Percentiles rank a stretch among this genome's conserved stretches.
phyloP scores from a whole-genome alignment of 2,113 vertebrate genomes.

The Synchiropus splendidus region DNA sequence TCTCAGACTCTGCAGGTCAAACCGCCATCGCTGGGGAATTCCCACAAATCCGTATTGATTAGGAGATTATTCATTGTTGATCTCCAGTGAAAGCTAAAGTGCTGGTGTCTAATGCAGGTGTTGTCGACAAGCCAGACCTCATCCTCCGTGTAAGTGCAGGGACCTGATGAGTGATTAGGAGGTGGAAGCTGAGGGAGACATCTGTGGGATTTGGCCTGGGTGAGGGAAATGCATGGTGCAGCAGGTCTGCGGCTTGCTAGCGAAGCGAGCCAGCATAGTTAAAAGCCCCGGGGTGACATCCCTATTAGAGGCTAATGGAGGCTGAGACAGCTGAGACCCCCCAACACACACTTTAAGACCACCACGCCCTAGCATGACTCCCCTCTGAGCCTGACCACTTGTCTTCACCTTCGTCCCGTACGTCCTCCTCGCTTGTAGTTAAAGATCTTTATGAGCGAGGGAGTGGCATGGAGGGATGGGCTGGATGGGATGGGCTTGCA shows the following conservation, averaged over 20 bases:
- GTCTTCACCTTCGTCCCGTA: conserved; percentile 34
- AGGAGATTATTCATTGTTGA: conserved; percentile 13
- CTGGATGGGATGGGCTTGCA: conserved; percentile 33
- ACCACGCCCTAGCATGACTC: conserved; percentile 42
- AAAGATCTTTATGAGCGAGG: conserved; percentile 59
- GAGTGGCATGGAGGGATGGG: conserved; percentile 28
- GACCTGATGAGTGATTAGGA: conserved; percentile 1
- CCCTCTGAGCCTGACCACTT: conserved; percentile 20
- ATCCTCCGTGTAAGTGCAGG: conserved; percentile 6
- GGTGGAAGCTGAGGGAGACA: conserved; percentile 28
- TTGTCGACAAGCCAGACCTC: conserved; percentile 13
- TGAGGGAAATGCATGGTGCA: conserved; percentile 18
- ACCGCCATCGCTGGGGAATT: conserved; percentile 30
- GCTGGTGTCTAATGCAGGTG: conserved; percentile 11
- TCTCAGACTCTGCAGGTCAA: conserved; percentile 25
- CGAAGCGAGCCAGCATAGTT: conserved; percentile 52
- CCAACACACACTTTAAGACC: conserved; percentile 17
- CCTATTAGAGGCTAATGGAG: conserved; percentile 67
- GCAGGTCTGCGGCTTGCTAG: conserved; percentile 33
- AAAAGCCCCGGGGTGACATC: conserved; percentile 61
- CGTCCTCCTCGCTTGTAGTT: conserved; percentile 49
- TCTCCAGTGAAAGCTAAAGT: conserved; percentile 7
- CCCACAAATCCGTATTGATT: conserved; percentile 10
- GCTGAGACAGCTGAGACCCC: conserved; percentile 58
- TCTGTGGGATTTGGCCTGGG: conserved; percentile 18